phyloP scores from a whole-genome alignment of 30 jellyfish, hydroid and myxozoan species.

The Sanderia malayensis region DNA sequence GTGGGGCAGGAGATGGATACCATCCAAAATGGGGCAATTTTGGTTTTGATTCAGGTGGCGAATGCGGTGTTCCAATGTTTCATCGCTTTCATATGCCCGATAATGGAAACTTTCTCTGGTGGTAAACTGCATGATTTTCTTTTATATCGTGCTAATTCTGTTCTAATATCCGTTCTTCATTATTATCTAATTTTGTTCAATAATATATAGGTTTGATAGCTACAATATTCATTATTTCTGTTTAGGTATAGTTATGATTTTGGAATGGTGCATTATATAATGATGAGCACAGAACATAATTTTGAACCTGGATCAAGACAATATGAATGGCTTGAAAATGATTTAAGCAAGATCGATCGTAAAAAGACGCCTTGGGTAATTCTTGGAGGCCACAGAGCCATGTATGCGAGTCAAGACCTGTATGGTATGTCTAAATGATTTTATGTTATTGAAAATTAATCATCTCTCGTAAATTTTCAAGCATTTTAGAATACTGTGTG shows the following conservation, averaged over 20 bases:
- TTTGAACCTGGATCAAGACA: conserved; percentile 77
- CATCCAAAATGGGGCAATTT: conserved; percentile 87
- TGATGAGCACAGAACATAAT: conserved; percentile 85
- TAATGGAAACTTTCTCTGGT: conserved; percentile 79
- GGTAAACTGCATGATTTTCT: too few relatives aligned
- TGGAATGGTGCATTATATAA: conserved; percentile 84
- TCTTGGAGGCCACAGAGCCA: conserved; percentile 82
- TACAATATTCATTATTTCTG: too few relatives aligned
- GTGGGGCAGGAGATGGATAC: conserved; percentile 85
- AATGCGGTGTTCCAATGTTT: conserved; percentile 93
- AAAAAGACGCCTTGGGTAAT: conserved; percentile 86
- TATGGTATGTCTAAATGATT: conserved; percentile 72
- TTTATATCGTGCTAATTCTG: too few relatives aligned
- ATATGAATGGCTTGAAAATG: conserved; percentile 83
- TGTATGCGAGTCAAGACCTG: conserved; percentile 71
- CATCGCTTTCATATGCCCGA: conserved; percentile 93
- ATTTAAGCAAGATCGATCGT: conserved; percentile 70
- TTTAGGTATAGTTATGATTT: conserved; percentile 92
- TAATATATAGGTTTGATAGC: too few relatives aligned
- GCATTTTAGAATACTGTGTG: too few relatives aligned
- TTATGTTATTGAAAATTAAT: too few relatives aligned
- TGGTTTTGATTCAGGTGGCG: conserved; percentile 91
- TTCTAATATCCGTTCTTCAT: too few relatives aligned
- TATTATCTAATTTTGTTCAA: too few relatives aligned
- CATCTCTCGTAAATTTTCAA: too few relatives aligned